A percentile compares a stretch with the other conserved stretches of the same genome.
Evolutionary conservation across 2,113 vertebrate genomes (phyloP).

Genomic region (Semicossyphus pulcher): DNA sequence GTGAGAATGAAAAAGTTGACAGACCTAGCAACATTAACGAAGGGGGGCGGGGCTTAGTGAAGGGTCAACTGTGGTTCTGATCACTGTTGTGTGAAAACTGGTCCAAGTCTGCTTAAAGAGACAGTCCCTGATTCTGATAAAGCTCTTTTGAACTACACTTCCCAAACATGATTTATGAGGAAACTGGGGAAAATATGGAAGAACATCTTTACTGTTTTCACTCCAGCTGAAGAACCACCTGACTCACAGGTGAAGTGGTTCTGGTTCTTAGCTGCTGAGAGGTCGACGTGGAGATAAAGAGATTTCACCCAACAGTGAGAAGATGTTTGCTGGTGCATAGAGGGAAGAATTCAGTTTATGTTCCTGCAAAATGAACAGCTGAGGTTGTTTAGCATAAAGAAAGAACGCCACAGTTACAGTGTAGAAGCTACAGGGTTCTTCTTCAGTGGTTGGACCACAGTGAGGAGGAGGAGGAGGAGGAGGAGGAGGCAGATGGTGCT

Average conservation of each 20-base stretch:
- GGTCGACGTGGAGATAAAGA: background rate
- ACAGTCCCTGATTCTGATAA: background rate
- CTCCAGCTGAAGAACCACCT: background rate
- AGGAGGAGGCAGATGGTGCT: conserved; percentile 1
- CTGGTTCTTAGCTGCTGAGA: conserved; percentile 21
- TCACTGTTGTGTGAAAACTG: background rate
- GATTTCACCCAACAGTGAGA: conserved; percentile 29
- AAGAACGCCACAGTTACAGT: conserved; percentile 52
- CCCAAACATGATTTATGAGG: background rate
- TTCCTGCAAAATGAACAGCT: background rate
- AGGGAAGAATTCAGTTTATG: background rate
- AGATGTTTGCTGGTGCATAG: conserved; percentile 31
- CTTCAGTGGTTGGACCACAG: conserved; percentile 21
- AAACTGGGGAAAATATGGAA: background rate
- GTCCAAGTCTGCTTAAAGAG: background rate
- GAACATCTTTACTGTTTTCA: background rate
- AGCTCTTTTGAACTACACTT: background rate
- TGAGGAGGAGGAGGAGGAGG: background rate
- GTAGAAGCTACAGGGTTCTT: conserved; percentile 30
- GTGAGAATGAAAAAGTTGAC: too few relatives aligned
- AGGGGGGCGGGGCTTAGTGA: background rate
- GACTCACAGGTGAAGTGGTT: background rate
- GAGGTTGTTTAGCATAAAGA: background rate
- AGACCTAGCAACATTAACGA: too few relatives aligned
- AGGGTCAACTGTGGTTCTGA: background rate